phyloP scores from a whole-genome alignment of 2,797 vertebrate species.

The Gila robusta region DNA sequence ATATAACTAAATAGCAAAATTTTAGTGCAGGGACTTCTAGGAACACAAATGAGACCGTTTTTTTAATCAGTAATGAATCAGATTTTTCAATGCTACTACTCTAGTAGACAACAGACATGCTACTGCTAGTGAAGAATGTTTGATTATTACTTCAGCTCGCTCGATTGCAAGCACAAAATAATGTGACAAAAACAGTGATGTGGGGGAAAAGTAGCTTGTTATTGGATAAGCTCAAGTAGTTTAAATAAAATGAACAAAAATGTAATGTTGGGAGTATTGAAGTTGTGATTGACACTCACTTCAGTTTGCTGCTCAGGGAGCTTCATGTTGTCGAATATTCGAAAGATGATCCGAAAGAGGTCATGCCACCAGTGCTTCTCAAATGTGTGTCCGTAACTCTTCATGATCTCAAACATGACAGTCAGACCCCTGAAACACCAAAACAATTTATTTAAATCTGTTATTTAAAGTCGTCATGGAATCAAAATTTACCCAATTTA shows the following conservation, averaged over 20 bases:
- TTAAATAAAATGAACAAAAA: neutral
- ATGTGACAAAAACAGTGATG: neutral
- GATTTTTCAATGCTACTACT: neutral
- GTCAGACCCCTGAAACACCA: conserved; percentile 87
- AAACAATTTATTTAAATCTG: neutral
- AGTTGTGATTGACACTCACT: conserved; percentile 74
- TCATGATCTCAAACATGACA: conserved; percentile 99
- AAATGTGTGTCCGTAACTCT: conserved; percentile 95
- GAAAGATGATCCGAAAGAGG: conserved; percentile 94
- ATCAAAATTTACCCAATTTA: too few species aligned
- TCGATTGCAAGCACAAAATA: neutral
- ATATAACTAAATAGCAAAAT: neutral
- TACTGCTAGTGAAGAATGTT: neutral
- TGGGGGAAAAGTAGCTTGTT: neutral
- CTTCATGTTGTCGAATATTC: conserved; percentile 99
- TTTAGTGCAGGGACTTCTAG: neutral
- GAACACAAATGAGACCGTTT: neutral
- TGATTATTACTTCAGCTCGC: neutral
- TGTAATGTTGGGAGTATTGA: neutral
- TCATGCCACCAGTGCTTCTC: conserved; percentile 99
- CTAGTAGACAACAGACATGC: neutral
- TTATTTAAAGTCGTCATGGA: too few species aligned
- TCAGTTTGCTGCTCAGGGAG: conserved; percentile 96
- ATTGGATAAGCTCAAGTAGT: neutral
- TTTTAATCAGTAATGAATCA: neutral